Conservation (phyloP, 2,797 vertebrate genomes). For the Chelidonichthys spinosus region DNA sequence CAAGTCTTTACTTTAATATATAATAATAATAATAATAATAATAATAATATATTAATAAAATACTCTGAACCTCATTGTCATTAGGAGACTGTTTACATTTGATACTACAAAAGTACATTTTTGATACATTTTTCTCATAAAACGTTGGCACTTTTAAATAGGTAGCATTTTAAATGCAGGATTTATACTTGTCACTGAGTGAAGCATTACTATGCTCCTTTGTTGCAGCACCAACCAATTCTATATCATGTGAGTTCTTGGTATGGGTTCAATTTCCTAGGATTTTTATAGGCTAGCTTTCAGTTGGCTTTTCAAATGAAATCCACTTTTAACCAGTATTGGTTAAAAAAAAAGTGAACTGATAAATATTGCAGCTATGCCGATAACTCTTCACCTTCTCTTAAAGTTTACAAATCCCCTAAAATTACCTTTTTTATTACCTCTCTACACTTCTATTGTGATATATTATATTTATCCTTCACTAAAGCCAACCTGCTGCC, state of each 20-base stretch:
- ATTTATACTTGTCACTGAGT: background rate
- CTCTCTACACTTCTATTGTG: background rate
- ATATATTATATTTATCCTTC: background rate
- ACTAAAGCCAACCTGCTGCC: conserved; percentile 38
- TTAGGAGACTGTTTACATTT: too few relatives aligned
- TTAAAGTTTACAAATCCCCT: background rate
- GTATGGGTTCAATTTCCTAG: background rate
- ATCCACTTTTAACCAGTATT: background rate
- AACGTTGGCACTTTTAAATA: too few relatives aligned
- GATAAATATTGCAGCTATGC: background rate
- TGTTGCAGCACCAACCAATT: background rate
- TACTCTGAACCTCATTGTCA: too few relatives aligned
- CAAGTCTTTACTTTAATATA: too few relatives aligned
- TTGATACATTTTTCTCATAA: too few relatives aligned
- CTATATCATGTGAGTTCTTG: background rate
- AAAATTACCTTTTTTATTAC: background rate
- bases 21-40: too few relatives aligned
- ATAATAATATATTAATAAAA: too few relatives aligned
- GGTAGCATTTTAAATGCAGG: background rate
- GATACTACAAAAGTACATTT: too few relatives aligned
- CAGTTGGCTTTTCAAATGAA: background rate
- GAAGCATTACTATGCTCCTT: too few relatives aligned
- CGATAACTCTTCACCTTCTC: background rate
- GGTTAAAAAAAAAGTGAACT: background rate
- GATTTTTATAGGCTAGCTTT: background rate